A percentile compares a stretch with the other conserved stretches of the same genome.
These are phyloP conservation scores for Drosophila pandora DNA, from an alignment of 1,140 invertebrate species.

Conservation along the genomic window DNA sequence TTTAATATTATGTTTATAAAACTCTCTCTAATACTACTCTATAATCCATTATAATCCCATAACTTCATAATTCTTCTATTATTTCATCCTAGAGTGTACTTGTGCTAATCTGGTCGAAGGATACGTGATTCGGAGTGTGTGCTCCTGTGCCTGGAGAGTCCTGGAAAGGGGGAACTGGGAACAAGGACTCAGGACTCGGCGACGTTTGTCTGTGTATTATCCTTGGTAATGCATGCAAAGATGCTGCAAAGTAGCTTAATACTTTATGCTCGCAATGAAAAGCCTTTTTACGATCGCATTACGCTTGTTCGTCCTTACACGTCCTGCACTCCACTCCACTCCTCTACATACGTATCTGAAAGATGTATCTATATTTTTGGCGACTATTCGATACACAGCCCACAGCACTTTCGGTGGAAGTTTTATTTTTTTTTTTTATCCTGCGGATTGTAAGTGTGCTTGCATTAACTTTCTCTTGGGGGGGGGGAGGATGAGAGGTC, in stretches of 20 bases:
- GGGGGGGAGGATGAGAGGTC: too few species aligned
- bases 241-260: slow-evolving; percentile 82
- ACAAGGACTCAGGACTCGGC: neutral
- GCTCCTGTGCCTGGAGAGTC: neutral
- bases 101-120: slow-evolving; percentile 32
- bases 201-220: slow-evolving; percentile 70
- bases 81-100: neutral
- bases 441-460: slow-evolving; percentile 20
- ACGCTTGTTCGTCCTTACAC: slow-evolving; percentile 78
- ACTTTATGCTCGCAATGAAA: slow-evolving; percentile 82
- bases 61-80: neutral
- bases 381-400: slow-evolving; percentile 58
- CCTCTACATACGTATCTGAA: neutral
- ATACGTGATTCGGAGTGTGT: slow-evolving; percentile 31
- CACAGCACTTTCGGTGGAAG: slow-evolving; percentile 5
- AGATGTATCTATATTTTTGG: neutral
- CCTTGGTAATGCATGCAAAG: slow-evolving; percentile 79
- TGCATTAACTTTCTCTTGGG: slow-evolving; percentile 14
- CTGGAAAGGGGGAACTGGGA: neutral
- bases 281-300: slow-evolving; percentile 82
- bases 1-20: too few species aligned
- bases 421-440: neutral
- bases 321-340: slow-evolving; percentile 56
- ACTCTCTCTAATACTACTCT: too few species aligned
- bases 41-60: too few species aligned